Conservation (phyloP, 2,888 invertebrate genomes). For the Xestobium rufovillosum region DNA sequence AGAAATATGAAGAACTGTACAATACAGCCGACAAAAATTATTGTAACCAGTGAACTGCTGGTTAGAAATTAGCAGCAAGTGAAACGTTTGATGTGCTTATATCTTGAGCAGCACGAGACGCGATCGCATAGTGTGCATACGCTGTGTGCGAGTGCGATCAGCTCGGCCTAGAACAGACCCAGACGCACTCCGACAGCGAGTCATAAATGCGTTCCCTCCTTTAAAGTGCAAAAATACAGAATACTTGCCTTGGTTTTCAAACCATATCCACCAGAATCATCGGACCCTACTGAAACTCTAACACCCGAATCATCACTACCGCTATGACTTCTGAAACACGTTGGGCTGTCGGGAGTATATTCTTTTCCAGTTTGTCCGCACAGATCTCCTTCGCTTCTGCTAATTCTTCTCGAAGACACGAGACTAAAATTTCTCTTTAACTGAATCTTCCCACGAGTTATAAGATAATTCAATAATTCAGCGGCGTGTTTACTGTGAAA, state of each 20-base stretch:
- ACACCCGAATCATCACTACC: constrained; percentile 41
- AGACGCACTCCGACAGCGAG: no score
- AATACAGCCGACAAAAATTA: no score
- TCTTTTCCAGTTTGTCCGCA: constrained; percentile 24
- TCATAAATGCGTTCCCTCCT: no score
- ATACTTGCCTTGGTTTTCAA: constrained; percentile 34
- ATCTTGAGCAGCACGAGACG: no score
- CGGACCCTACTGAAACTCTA: constrained; percentile 37
- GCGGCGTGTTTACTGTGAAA: constrained; percentile 46
- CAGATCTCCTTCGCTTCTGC: constrained; percentile 48
- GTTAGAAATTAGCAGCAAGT: no score
- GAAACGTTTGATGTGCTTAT: no score
- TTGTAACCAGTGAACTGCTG: no score
- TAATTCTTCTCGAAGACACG: constrained; percentile 37
- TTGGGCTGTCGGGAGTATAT: constrained; percentile 30
- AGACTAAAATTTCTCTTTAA: constrained; percentile 25
- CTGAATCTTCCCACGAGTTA: constrained; percentile 42
- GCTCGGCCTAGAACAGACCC: no score
- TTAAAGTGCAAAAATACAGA: no score
- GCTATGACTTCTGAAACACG: constrained; percentile 34
- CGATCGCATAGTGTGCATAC: no score
- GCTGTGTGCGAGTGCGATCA: no score
- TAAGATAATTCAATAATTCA: constrained; percentile 42
- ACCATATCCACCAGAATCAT: constrained; percentile 33
- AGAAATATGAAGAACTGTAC: no score